A percentile compares a stretch with the other conserved stretches of the same genome.
These are phyloP conservation scores for Syrphus vitripennis DNA, from an alignment of 2,888 invertebrate species.

Conservation along the genomic window DNA sequence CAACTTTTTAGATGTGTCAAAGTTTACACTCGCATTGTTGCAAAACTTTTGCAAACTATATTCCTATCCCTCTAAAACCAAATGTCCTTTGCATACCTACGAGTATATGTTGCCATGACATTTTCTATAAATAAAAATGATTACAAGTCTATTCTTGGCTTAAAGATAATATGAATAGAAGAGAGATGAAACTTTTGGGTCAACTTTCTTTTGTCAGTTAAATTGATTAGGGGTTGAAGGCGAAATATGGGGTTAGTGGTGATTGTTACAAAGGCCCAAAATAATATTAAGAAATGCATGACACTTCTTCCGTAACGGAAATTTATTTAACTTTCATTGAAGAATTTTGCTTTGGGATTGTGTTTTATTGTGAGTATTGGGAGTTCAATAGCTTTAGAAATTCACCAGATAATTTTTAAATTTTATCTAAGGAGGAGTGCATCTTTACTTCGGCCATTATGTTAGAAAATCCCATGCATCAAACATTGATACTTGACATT, in stretches of 20 bases:
- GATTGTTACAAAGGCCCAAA: slow-evolving; percentile 13
- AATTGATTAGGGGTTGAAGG: slow-evolving; percentile 69
- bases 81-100: slow-evolving; percentile 14
- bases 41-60: slow-evolving; percentile 62
- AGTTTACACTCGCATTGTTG: slow-evolving; percentile 66
- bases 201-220: slow-evolving; percentile 51
- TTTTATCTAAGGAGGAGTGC: too few species aligned
- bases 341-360: background rate
- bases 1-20: slow-evolving; percentile 64
- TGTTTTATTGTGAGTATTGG: too few species aligned
- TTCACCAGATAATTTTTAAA: too few species aligned
- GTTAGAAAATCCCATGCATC: too few species aligned
- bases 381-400: background rate
- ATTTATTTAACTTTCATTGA: slow-evolving; percentile 26
- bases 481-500: too few species aligned
- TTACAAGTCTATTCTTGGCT: slow-evolving; percentile 53
- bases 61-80: background rate
- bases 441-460: too few species aligned
- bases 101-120: slow-evolving; percentile 10
- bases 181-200: slow-evolving; percentile 56
- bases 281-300: slow-evolving; percentile 26
- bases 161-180: background rate
- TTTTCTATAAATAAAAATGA: slow-evolving; percentile 14
- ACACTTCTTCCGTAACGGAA: slow-evolving; percentile 48
- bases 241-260: slow-evolving; percentile 26